A percentile compares a stretch with the other conserved stretches of the same genome.
Evolutionary conservation across 1,140 invertebrate genomes (phyloP).

Genomic region (Penaeus vannamei): DNA sequence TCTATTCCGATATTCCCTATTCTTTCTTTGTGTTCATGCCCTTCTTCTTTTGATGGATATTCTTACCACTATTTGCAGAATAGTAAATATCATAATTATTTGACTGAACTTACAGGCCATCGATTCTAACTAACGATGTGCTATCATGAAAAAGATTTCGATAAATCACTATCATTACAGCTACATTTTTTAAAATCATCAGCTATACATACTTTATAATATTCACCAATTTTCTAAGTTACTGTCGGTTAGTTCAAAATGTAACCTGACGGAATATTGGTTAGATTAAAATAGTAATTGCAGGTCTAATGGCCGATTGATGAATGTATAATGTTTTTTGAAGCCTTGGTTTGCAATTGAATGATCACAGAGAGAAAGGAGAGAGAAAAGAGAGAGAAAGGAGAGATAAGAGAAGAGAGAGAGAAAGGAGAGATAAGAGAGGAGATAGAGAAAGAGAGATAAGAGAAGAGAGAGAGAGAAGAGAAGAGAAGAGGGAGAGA

Average conservation of each 20-base stretch:
- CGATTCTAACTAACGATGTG: too few species aligned
- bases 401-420: background rate
- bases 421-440: background rate
- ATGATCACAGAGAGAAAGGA: background rate
- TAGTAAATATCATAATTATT: background rate
- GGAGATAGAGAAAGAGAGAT: background rate
- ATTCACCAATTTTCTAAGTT: too few species aligned
- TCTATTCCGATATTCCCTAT: background rate
- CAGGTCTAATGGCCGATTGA: too few species aligned
- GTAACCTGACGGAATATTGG: too few species aligned
- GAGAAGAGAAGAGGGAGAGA: background rate
- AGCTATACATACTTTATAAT: too few species aligned
- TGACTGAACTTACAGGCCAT: too few species aligned
- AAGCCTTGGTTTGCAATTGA: background rate
- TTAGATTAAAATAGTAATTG: too few species aligned
- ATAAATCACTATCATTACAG: too few species aligned
- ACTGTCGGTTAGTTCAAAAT: too few species aligned
- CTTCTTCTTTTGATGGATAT: background rate
- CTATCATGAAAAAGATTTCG: too few species aligned
- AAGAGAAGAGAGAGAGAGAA: background rate
- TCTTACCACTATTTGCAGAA: background rate
- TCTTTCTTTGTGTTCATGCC: conserved; percentile 77
- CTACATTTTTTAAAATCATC: too few species aligned
- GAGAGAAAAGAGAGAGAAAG: background rate
- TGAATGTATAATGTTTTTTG: background rate